Conservation (phyloP, 2,797 vertebrate species). For the Picus viridis region DNA sequence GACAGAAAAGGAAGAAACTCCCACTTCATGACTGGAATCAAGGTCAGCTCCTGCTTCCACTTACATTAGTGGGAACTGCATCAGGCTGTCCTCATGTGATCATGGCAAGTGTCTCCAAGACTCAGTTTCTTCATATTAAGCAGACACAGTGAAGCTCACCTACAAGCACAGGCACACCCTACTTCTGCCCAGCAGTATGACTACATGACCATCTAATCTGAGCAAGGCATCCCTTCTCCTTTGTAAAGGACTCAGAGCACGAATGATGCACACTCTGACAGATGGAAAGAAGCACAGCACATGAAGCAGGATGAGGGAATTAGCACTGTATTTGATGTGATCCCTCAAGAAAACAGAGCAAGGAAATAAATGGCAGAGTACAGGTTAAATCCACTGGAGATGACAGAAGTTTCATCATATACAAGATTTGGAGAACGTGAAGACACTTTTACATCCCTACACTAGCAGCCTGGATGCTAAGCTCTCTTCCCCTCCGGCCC, state of each 20-base stretch:
- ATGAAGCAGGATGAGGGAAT: not conserved
- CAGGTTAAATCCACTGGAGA: not conserved
- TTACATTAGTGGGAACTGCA: not conserved
- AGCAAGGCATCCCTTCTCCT: not conserved
- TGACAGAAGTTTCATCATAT: not conserved
- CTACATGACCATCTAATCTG: not conserved
- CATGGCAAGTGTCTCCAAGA: not conserved
- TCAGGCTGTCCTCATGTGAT: not conserved
- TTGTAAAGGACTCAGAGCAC: not conserved
- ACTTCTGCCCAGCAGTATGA: not conserved
- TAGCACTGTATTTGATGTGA: not conserved
- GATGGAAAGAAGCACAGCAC: not conserved
- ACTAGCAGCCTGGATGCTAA: not conserved
- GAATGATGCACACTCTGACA: not conserved
- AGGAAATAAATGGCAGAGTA: not conserved
- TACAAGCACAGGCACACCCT: not conserved
- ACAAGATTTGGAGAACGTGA: not conserved
- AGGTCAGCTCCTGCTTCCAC: not conserved
- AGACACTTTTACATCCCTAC: not conserved
- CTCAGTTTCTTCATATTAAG: not conserved
- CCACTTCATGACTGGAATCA: not conserved
- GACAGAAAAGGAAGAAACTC: slow-evolving; percentile 39
- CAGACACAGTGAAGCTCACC: not conserved
- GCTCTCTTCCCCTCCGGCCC: not conserved
- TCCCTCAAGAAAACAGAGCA: not conserved